Evolutionary conservation across 2,888 invertebrate genomes (phyloP).

Genomic region (Hanleya hanleyi): DNA sequence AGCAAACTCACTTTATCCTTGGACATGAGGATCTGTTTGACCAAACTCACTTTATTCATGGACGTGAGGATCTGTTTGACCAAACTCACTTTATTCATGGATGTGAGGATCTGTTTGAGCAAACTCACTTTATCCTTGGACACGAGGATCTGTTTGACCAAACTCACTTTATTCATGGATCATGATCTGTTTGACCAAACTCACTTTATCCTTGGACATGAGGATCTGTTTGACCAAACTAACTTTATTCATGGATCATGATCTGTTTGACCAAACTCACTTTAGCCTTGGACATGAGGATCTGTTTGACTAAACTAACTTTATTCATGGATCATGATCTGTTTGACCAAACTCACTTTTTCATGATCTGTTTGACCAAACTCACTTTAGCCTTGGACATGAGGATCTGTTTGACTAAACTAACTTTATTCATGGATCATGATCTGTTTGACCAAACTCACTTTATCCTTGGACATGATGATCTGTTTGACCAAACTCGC

Average conservation of each 20-base stretch:
- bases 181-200: too few species aligned
- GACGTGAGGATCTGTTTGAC: conserved; percentile 94
- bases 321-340: too few species aligned
- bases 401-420: conserved; percentile 96
- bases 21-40: conserved; percentile 94
- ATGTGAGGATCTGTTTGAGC: too few species aligned
- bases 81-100: too few species aligned
- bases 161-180: too few species aligned
- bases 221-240: conserved; percentile 97
- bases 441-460: too few species aligned
- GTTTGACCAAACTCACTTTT: conserved; percentile 83
- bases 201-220: conserved; percentile 94
- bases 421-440: too few species aligned
- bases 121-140: conserved; percentile 92
- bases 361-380: conserved; percentile 94
- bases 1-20: conserved; percentile 89
- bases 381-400: conserved; percentile 94
- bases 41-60: conserved; percentile 95
- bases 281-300: conserved; percentile 96
- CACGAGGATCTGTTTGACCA: conserved; percentile 94
- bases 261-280: too few species aligned
- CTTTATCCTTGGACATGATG: conserved; percentile 95
- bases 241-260: too few species aligned
- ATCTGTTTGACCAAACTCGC: conserved; percentile 98
- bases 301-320: conserved; percentile 97